Evolutionary conservation across 2,888 invertebrate genomes (phyloP), one percentile per base, ranked within the genome.

Genomic region (Agriotes lineatus): DNA sequence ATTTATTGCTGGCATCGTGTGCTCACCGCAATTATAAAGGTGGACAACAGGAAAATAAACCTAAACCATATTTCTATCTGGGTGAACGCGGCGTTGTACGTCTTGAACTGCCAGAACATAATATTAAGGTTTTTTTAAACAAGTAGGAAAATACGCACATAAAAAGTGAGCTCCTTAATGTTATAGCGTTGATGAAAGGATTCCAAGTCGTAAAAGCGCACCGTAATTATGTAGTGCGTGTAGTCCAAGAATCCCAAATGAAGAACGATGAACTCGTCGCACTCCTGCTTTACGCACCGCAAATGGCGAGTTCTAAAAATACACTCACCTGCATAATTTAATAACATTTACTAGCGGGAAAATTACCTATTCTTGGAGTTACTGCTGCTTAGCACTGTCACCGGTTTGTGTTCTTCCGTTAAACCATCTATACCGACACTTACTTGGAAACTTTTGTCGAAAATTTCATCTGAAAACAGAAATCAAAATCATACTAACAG

Each of bases 61-160:
- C 98, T 88, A 82, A 98, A 96, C 96, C 97, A 98, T 71, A 98
- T 96, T 86, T 98, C 97, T 82, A 98, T 93, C 86, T 97, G 96
- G 25, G 97, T 97, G 82, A 97, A 99, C 7, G 93, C 93, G 50
- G 97, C 95, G 85, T 96, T 97, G 85, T 97, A 98, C 1, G 94
- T 96, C 85, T 96, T 96, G 82, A 97, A 96, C 97, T 97, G 88
- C n/a, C n/a, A n/a, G n/a, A n/a, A n/a, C n/a, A n/a, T n/a, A n/a
- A n/a, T n/a, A n/a, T n/a, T n/a, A n/a, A 25, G 7, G 25, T 25
- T 25, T 7, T 25, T 25, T 9, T 9, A 42, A 42, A 42, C 7
- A 16, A 16, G 7, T 14, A 42, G 0, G 12, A 25, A 7, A 67
- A 57, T 79, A 90, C 94, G 91, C 83, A 96, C 96, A 85, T 92